These are phyloP conservation scores for Lynx canadensis DNA, from an alignment of 2,113 vertebrate genomes.

Conservation along the genomic window DNA sequence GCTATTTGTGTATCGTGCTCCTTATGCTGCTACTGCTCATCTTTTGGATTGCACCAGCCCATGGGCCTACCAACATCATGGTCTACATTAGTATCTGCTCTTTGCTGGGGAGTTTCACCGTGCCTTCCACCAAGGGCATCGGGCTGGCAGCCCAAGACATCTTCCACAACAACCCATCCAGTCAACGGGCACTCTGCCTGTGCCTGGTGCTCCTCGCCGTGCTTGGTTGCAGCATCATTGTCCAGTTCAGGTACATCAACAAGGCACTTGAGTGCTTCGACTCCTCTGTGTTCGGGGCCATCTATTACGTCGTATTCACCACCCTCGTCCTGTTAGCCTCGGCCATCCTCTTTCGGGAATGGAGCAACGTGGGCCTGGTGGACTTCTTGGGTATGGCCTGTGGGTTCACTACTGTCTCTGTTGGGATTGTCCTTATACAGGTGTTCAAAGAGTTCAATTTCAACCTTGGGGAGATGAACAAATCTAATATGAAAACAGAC, in stretches of 20 bases:
- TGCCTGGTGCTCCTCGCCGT: constrained; percentile 92
- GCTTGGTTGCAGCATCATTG: constrained; percentile 92
- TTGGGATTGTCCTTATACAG: constrained; percentile 94
- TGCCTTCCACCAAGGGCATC: constrained; percentile 97
- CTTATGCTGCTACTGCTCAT: constrained; percentile 93
- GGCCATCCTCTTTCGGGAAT: constrained; percentile 96
- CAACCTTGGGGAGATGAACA: constrained; percentile 89
- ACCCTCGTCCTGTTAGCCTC: constrained; percentile 93
- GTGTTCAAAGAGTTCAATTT: constrained; percentile 94
- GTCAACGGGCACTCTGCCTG: constrained; percentile 88
- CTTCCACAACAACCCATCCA: constrained; percentile 87
- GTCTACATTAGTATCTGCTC: constrained; percentile 97
- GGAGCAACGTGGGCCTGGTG: constrained; percentile 90
- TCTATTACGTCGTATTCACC: constrained; percentile 97
- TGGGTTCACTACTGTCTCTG: constrained; percentile 92
- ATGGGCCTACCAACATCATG: constrained; percentile 95
- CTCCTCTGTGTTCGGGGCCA: constrained; percentile 94
- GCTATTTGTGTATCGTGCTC: constrained; percentile 91
- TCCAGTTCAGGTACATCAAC: constrained; percentile 97
- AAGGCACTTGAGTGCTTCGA: constrained; percentile 95
- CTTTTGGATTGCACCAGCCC: constrained; percentile 92
- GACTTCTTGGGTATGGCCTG: constrained; percentile 94
- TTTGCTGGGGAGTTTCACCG: constrained; percentile 96
- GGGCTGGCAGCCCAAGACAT: constrained; percentile 93
- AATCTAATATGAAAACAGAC: constrained; percentile 87